Base-by-base conservation (phyloP, 2,888 invertebrate genomes). In the Polyommatus icarus region DNA sequence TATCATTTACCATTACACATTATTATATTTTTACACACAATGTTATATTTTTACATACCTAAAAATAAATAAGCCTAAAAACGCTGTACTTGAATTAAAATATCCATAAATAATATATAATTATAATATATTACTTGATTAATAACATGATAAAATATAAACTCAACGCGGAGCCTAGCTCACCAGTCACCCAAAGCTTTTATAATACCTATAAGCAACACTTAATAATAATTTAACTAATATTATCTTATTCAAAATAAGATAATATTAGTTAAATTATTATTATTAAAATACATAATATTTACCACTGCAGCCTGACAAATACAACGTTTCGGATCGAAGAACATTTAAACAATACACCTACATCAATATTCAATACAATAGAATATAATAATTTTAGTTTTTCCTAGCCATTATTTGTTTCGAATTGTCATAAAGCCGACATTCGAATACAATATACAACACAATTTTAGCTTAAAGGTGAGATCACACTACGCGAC, bases 1-100 rank as follows among this genome's bases (percentile, higher is more conserved):
- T 50, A 77, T 61, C 46, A 76, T 67, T 59, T 59, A 71, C 10
- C 59, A n/a, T 57, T 57, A 73, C 73, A 57, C 12, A 76, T 61
- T n/a, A n/a, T n/a, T n/a, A n/a, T n/a, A n/a, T n/a, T n/a, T n/a
- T 20, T 76, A 46, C 40, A 71, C 24, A 77, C 59, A 54, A 72
- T 59, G 32, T 72, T 36, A 59, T 73, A 77, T 40, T 59, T 54
- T 72, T 36, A 36, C 32, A 71, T 24, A 57, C 54, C 54, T 40
- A 46, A 18, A 59, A 72, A 59, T 36, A 57, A 54, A 50, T 75
- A 29, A 18, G n/a, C 75, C 75, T 24, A 32, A 67, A 67, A 32
- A 67, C 67, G 29, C 29, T 67, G 67, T 20, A 12, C 5, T 67
- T 67, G 24, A 24, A 12, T 12, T 61, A 20, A 29, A 32, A 29